A percentile compares a stretch with the other conserved stretches of the same genome.
phyloP scores from a whole-genome alignment of 2,888 invertebrate species.

The Microctonus hyperodae region DNA sequence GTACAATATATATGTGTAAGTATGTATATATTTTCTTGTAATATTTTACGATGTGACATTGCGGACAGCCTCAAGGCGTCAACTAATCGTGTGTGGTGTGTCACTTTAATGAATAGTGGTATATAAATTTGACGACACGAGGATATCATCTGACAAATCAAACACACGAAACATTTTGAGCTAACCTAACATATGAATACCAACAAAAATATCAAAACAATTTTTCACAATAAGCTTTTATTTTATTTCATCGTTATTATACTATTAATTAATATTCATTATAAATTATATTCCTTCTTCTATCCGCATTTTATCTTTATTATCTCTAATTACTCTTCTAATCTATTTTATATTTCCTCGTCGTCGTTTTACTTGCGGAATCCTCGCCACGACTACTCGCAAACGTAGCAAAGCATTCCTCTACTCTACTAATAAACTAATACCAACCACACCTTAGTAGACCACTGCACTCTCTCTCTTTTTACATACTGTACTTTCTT shows the following conservation, averaged over 20 bases:
- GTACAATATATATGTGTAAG: neutral
- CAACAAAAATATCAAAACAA: neutral
- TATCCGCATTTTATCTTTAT: neutral
- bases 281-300: neutral
- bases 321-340: neutral
- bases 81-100: slow-evolving; percentile 9
- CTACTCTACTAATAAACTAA: slow-evolving; percentile 17
- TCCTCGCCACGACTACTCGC: slow-evolving; percentile 9
- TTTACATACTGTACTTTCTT: neutral
- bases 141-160: slow-evolving; percentile 17
- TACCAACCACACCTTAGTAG: slow-evolving; percentile 27
- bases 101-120: slow-evolving; percentile 17
- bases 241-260: neutral
- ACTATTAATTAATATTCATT: neutral
- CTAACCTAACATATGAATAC: slow-evolving; percentile 15
- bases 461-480: too few relatives aligned
- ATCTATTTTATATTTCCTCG: too few relatives aligned
- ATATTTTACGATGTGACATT: neutral
- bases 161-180: too few relatives aligned
- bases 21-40: neutral
- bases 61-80: slow-evolving; percentile 1
- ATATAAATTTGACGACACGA: slow-evolving; percentile 12
- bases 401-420: slow-evolving; percentile 18
- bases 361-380: neutral
- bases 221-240: neutral